Conservation (phyloP, 1,140 invertebrate genomes). For the Stegodyphus dumicola region DNA sequence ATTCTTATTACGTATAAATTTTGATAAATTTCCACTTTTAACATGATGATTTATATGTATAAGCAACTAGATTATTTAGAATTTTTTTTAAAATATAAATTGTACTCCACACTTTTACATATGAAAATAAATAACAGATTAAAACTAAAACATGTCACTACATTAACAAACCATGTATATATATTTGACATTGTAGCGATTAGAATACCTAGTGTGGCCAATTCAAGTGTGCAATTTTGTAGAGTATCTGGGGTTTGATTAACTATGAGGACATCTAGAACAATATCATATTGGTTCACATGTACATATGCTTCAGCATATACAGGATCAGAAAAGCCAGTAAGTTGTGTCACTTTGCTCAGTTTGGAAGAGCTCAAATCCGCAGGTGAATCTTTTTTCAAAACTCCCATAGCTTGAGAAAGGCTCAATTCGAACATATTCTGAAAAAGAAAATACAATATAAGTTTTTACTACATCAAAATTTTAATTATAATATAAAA, state of each 20-base stretch:
- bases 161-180: too few relatives aligned
- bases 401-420: slow-evolving; percentile 85
- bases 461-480: neutral
- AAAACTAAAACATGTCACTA: too few relatives aligned
- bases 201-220: slow-evolving; percentile 86
- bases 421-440: slow-evolving; percentile 96
- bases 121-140: too few relatives aligned
- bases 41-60: too few relatives aligned
- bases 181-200: too few relatives aligned
- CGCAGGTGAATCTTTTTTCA: slow-evolving; percentile 72
- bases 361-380: slow-evolving; percentile 64
- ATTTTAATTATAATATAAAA: too few relatives aligned
- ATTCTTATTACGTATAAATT: too few relatives aligned
- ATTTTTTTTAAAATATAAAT: neutral
- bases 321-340: slow-evolving; percentile 99
- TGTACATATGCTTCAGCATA: slow-evolving; percentile 99
- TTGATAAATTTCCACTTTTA: too few relatives aligned
- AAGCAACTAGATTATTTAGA: too few relatives aligned
- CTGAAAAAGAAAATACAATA: slow-evolving; percentile 61
- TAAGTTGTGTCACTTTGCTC: slow-evolving; percentile 90
- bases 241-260: slow-evolving; percentile 98
- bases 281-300: slow-evolving; percentile 99
- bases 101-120: neutral
- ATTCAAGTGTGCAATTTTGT: slow-evolving; percentile 96
- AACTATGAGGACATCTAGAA: slow-evolving; percentile 95